Percentiles rank a stretch among this genome's conserved stretches.
phyloP scores from a whole-genome alignment of 2,113 vertebrate species.

The Odobenus rosmarus region DNA sequence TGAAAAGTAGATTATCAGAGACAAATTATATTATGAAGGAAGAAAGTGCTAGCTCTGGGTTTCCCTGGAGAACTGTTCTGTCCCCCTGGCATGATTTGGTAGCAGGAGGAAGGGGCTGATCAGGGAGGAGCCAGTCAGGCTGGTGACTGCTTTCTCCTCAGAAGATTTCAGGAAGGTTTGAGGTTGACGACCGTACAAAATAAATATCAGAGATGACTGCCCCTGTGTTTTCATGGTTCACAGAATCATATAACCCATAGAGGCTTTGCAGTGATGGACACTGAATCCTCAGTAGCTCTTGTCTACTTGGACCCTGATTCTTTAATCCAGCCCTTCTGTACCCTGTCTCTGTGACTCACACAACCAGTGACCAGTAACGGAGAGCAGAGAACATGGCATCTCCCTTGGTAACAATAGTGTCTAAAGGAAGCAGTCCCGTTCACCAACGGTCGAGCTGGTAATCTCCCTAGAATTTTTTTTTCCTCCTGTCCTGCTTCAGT shows the following conservation, averaged over 20 bases:
- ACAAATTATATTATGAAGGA: neutral
- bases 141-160: neutral
- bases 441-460: neutral
- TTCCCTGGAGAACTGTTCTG: neutral
- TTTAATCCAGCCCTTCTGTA: neutral
- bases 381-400: neutral
- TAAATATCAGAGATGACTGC: neutral
- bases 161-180: neutral
- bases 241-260: neutral
- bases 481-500: neutral
- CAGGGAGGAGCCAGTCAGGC: neutral
- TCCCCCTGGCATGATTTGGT: neutral
- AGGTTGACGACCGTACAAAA: neutral
- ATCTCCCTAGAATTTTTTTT: neutral
- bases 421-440: neutral
- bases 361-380: neutral
- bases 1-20: constrained; percentile 33
- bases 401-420: neutral
- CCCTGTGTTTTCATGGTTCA: neutral
- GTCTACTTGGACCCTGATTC: neutral
- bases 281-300: neutral
- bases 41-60: neutral
- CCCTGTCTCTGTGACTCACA: neutral
- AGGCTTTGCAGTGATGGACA: neutral
- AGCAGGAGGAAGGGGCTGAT: neutral